These are phyloP conservation scores for Drosophila ezoana DNA, from an alignment of 2,888 invertebrate genomes.

Conservation along the genomic window DNA sequence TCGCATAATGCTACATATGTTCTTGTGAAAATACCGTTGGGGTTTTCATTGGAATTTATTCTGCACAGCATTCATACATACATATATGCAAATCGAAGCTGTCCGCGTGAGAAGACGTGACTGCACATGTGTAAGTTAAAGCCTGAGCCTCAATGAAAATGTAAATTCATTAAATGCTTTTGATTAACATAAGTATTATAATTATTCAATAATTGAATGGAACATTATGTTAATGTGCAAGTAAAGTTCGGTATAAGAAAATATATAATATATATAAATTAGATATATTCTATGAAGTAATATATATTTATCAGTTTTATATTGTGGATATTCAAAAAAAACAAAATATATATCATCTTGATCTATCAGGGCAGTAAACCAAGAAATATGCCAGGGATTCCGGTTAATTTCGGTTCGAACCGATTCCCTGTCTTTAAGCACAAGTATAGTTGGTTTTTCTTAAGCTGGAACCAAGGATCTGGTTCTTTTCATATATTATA, in stretches of 20 bases:
- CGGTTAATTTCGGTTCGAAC: too few relatives aligned
- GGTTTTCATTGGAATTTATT: conserved; percentile 40
- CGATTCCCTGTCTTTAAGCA: too few relatives aligned
- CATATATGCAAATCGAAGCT: conserved; percentile 41
- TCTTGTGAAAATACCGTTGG: conserved; percentile 12
- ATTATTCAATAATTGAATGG: neutral
- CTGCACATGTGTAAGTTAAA: conserved; percentile 7
- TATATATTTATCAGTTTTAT: too few relatives aligned
- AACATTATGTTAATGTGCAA: too few relatives aligned
- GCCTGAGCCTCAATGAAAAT: conserved; percentile 24
- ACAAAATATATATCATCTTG: too few relatives aligned
- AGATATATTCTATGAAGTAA: neutral
- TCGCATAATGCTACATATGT: conserved; percentile 5
- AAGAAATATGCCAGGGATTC: too few relatives aligned
- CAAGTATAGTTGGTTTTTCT: too few relatives aligned
- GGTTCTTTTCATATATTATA: too few relatives aligned
- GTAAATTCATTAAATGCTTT: conserved; percentile 21
- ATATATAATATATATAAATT: neutral
- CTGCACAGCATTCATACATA: conserved; percentile 31
- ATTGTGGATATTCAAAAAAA: too few relatives aligned
- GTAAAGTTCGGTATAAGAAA: too few relatives aligned
- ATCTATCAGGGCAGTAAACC: too few relatives aligned
- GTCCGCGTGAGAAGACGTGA: conserved; percentile 35
- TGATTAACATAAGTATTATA: neutral
- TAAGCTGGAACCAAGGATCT: too few relatives aligned